A percentile compares a stretch with the other conserved stretches of the same genome.
Conservation (phyloP, 64 coral and sea anemone species). For the Actinia tenebrosa region DNA sequence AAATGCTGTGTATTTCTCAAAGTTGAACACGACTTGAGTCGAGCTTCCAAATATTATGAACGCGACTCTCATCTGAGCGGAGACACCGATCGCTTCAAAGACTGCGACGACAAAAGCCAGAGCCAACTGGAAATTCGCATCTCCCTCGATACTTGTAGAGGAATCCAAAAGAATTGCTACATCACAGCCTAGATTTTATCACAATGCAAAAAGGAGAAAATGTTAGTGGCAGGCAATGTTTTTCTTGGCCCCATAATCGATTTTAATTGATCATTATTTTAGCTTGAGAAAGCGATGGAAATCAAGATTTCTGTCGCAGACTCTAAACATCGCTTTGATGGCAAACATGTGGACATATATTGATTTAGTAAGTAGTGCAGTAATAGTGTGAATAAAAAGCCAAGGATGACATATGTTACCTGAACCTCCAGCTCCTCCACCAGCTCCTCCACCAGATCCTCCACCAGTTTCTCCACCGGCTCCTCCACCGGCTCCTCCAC, state of each 20-base stretch:
- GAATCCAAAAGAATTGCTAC: conserved; percentile 73
- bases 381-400: not conserved
- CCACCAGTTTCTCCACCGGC: too few species aligned
- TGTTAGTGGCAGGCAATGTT: too few species aligned
- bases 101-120: conserved; percentile 54
- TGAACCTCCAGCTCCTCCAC: not conserved
- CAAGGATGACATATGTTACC: not conserved
- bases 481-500: not conserved
- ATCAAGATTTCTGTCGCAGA: too few species aligned
- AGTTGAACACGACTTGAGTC: conserved; percentile 47
- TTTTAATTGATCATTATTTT: not conserved
- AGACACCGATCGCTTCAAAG: conserved; percentile 54
- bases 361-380: too few species aligned
- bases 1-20: conserved; percentile 46
- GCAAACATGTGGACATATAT: too few species aligned
- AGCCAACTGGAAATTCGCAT: conserved; percentile 66
- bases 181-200: conserved; percentile 30
- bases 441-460: too few species aligned
- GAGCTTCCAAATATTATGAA: conserved; percentile 63
- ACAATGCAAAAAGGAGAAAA: not conserved
- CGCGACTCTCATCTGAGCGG: conserved; percentile 56
- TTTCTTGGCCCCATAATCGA: not conserved
- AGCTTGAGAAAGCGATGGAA: too few species aligned
- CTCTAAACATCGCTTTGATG: too few species aligned
- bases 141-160: conserved; percentile 48